Evolutionary conservation across 2,797 vertebrate species (phyloP), one percentile per base, ranked within the genome.

Genomic region (Neostethus bicornis): DNA sequence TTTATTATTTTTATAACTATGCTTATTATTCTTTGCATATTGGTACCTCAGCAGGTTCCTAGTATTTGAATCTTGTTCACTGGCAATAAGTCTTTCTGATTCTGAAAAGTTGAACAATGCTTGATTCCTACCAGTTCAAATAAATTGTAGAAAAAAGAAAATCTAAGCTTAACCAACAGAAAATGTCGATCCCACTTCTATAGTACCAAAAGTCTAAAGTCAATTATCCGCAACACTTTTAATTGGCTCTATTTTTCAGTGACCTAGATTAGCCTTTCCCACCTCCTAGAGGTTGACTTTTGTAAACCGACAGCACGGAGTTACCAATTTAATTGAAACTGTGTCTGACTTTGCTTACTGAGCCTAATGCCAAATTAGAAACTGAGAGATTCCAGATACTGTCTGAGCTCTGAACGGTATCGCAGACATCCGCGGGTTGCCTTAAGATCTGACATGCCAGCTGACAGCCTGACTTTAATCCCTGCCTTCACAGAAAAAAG

Each of bases 391-490:
- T 70, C 50, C 35, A 90, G 91, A 91, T 91, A 91, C 51, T 49
- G 68, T 77, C 73, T 58, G 77, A 74, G 73, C 76, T 41, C 66
- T 52, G 75, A 77, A 76, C 70, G 32, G 79, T 81, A 89, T 87
- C 74, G 55, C 83, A 82, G 81, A 68, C 78, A 76, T 79, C 73
- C 70, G 35, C 70, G 24, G 83, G 80, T 83, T 83, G 80, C 86
- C 87, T 87, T 61, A 60, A 86, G 87, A 90, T 87, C 85, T 83
- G 82, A 80, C 64, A 59, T 58, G 72, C 54, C 56, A 52, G 72
- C 84, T 90, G 90, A 90, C 90, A 91, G 89, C 87, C 85, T 63
- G 42, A 58, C 87, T 90, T 87, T 92, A 93, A 92, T 92, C 91
- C 90, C 72, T 73, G 76, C 87, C 81, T 88, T 89, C 84, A 83